Evolutionary conservation across 2,888 invertebrate species (phyloP), one percentile per base, ranked within the genome.

Genomic region (Chorisops tibialis): DNA sequence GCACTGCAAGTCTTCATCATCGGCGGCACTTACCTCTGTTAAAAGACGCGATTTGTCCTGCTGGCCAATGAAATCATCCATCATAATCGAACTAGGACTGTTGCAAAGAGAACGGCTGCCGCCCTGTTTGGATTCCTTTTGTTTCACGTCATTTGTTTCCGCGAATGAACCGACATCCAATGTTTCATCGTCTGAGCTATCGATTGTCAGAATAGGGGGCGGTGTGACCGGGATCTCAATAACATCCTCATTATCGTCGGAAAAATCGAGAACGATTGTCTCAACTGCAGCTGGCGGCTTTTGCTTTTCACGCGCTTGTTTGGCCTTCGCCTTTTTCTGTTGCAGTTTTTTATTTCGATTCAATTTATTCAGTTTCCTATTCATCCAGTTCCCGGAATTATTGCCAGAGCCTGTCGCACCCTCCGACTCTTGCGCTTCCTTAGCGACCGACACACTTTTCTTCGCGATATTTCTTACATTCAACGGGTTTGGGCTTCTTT

Each of bases 41-140:
- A 72, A 61, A 37, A 76, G 59, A 2, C 75, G 73, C 21, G 68
- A 67, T 2, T 72, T 73, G 62, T 78, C 78, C 16, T 68, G 71
- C 45, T 74, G 74, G 0, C 73, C 75, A 65, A 78, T 77, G 37
- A 78, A 78, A 63, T 78, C 78, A 69, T 78, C 78, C 1, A 75
- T 75, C 39, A 76, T 60, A 7, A 75, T 73, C 1, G 77, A 77
- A 52, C 70, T 70, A 2, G 78, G 77, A 1, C 75, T 75, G 12
- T 68, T 68, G 45, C 72, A 73, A 3, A 72, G 66, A 6, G 70
- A 70, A 12, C 66, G 61, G 24, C 61, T 68, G n/a, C 65, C 52
- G 2, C 22, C 61, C 6, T 41, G 16, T n/a, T 12, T 12, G 4
- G 43, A 35, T 9, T 18, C 18, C 7, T 9, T 16, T n/a, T 19